phyloP scores from a whole-genome alignment of 1,140 invertebrate genomes.

The Reticulitermes speratus region DNA sequence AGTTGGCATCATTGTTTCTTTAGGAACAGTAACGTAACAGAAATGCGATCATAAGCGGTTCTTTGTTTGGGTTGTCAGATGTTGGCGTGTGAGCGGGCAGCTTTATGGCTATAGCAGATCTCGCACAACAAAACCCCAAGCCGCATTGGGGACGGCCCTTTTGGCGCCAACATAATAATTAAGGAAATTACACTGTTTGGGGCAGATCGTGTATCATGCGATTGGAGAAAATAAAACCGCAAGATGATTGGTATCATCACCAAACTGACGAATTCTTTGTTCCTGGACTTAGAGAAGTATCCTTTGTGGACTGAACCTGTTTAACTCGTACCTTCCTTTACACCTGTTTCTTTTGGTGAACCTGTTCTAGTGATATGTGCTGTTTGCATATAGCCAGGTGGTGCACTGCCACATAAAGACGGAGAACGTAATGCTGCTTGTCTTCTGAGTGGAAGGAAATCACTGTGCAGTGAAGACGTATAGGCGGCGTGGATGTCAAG shows the following conservation, averaged over 20 bases:
- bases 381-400: no score
- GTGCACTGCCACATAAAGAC: no score
- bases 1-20: no score
- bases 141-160: background rate
- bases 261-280: background rate
- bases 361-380: background rate
- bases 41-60: no score
- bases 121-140: background rate
- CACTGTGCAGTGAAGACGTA: no score
- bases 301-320: background rate
- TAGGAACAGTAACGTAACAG: no score
- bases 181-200: background rate
- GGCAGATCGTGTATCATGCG: background rate
- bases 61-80: background rate
- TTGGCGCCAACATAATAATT: constrained; percentile 5
- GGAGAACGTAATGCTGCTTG: no score
- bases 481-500: no score
- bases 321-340: background rate
- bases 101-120: background rate
- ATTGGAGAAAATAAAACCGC: background rate
- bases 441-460: no score
- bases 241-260: background rate
- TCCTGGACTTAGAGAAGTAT: background rate
- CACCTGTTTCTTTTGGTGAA: background rate
- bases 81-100: background rate